Base-by-base conservation (phyloP, 2,113 vertebrate species). In the Anguilla japonica region DNA sequence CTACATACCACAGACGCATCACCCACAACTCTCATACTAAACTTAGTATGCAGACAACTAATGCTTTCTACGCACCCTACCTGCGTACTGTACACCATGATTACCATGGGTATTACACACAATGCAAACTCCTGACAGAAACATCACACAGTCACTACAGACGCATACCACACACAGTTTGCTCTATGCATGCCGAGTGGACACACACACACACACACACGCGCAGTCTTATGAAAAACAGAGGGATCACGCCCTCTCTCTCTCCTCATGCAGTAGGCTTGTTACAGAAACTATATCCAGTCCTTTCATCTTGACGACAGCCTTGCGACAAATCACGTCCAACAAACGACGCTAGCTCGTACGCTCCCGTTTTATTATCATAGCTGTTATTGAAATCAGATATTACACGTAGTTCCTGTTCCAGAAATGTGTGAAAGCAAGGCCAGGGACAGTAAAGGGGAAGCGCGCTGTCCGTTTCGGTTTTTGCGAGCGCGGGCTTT, bases 201-300 rank as follows among this genome's bases (percentile, higher is more conserved):
- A 83, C 46, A 83, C 82, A 56, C 82, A 56, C 46, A n/a, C 81
- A 83, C 81, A 56, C 82, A 60, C 83, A 63, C 15, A 39, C 53
- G 6, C 34, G 9, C 50, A 53, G 50, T 53, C 53, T 22, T 85
- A 81, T 63, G 82, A 88, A 67, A 80, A 87, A 87, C 83, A 87
- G 83, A 84, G 89, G 87, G 87, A 67, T 67, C 22, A 67, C 26
- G 60, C 60, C 22, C 60, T 53, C 60, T 75, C 11, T 63, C 71
- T 75, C n/a, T 75, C n/a, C 11, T n/a, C n/a, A 2, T 2, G 6
- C 26, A 75, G 5, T n/a, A 34, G 20, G 26, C 71, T 75, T 75
- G n/a, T 26, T 75, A 13, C 9, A 29, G 71, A n/a, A 29, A 22
- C 60, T 26, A 3, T 11, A 26, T 67, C 22, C 60, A 67, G 26